Conservation (phyloP, 2,888 invertebrate genomes). For the Harpagoxenus sublaevis region DNA sequence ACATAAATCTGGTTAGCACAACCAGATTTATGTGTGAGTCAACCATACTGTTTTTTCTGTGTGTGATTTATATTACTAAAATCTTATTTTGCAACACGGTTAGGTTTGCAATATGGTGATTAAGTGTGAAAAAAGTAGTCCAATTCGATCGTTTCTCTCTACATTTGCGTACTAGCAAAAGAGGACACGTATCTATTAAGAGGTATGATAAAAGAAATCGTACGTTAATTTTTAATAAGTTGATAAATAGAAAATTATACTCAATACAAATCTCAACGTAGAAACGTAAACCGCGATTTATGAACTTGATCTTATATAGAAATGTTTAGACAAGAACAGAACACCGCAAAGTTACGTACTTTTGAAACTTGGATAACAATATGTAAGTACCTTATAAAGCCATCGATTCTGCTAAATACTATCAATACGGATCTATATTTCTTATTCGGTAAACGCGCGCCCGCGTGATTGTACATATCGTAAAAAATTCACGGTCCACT, state of each 20-base stretch:
- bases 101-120: conserved; percentile 56
- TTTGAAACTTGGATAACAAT: background rate
- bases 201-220: background rate
- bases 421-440: background rate
- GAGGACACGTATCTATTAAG: conserved; percentile 31
- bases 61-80: conserved; percentile 56
- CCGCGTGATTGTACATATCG: conserved; percentile 25
- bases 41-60: too few relatives aligned
- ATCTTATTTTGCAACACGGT: conserved; percentile 25
- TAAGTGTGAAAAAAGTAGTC: conserved; percentile 65
- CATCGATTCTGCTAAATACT: background rate
- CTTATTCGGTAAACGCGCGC: background rate
- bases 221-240: background rate
- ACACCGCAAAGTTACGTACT: background rate
- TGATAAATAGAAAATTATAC: background rate
- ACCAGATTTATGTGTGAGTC: too few relatives aligned
- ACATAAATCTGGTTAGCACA: too few relatives aligned
- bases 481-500: conserved; percentile 57
- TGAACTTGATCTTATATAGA: background rate
- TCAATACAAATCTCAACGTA: background rate
- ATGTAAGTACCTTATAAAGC: background rate
- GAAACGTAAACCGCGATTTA: background rate
- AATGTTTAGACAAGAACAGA: background rate
- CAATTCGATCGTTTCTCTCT: conserved; percentile 61
- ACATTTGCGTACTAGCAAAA: conserved; percentile 62